A percentile compares a stretch with the other conserved stretches of the same genome.
phyloP scores from a whole-genome alignment of 2,888 invertebrate species.

The Tenthredo livida region DNA sequence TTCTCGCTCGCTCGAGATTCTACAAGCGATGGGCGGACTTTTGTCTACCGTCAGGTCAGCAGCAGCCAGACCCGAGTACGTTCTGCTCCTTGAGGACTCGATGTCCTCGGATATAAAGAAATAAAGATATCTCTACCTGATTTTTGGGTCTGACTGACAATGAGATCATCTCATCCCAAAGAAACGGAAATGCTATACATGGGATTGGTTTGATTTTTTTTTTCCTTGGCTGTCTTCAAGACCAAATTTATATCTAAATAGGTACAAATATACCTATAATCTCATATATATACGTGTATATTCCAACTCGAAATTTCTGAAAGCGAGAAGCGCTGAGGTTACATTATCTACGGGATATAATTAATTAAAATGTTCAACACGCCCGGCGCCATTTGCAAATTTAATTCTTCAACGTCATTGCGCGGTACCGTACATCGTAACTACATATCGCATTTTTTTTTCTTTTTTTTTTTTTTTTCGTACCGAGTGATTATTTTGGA shows the following conservation, averaged over 20 bases:
- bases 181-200: too few relatives aligned
- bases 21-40: constrained; percentile 21
- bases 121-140: constrained; percentile 42
- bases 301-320: not conserved
- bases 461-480: not conserved
- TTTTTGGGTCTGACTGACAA: constrained; percentile 25
- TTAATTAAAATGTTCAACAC: not conserved
- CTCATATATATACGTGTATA: not conserved
- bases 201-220: too few relatives aligned
- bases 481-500: not conserved
- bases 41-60: constrained; percentile 1
- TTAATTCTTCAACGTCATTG: not conserved
- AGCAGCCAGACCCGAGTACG: not conserved
- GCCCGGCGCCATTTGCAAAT: not conserved
- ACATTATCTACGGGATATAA: constrained; percentile 3
- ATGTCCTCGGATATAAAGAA: constrained; percentile 34
- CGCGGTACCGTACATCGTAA: not conserved
- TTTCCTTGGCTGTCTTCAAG: not conserved
- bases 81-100: not conserved
- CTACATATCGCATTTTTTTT: not conserved
- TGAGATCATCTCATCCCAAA: constrained; percentile 29
- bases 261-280: too few relatives aligned
- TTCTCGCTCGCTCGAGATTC: constrained; percentile 5
- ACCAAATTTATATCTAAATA: too few relatives aligned
- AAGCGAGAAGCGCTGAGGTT: not conserved